A percentile compares a stretch with the other conserved stretches of the same genome.
Evolutionary conservation across 2,888 invertebrate genomes (phyloP).

Genomic region (Nephrotoma flavescens): DNA sequence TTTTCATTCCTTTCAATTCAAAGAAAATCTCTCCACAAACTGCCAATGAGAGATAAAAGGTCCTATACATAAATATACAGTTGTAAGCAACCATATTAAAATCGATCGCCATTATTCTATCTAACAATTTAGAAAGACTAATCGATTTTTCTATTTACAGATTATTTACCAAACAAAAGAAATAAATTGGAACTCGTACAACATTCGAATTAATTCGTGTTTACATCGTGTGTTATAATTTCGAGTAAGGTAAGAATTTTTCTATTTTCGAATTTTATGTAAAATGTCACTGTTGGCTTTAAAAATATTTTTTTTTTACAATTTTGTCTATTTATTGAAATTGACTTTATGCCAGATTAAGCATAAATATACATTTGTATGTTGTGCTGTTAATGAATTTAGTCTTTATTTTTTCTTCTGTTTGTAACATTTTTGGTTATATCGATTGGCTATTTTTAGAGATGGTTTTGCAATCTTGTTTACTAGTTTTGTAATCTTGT

Average conservation of each 20-base stretch:
- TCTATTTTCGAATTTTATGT: neutral
- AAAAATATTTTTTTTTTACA: neutral
- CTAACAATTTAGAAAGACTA: neutral
- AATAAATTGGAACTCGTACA: neutral
- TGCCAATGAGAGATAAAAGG: too few relatives aligned
- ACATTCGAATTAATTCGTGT: neutral
- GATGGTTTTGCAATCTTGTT: neutral
- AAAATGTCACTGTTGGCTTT: neutral
- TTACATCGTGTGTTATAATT: neutral
- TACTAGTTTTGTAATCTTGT: neutral
- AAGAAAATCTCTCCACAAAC: too few relatives aligned
- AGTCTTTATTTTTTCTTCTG: neutral
- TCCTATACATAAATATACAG: too few relatives aligned
- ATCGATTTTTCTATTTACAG: neutral
- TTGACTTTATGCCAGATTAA: neutral
- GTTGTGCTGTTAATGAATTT: neutral
- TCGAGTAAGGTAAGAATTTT: neutral
- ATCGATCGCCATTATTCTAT: too few relatives aligned
- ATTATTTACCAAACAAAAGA: neutral
- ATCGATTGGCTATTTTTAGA: neutral
- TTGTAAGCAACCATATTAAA: too few relatives aligned
- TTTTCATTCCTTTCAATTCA: too few relatives aligned
- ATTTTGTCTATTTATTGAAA: neutral
- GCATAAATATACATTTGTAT: neutral
- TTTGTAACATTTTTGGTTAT: neutral